A percentile compares a stretch with the other conserved stretches of the same genome.
phyloP scores from a whole-genome alignment of 2,797 vertebrate species.

The Kryptopterus vitreolus region DNA sequence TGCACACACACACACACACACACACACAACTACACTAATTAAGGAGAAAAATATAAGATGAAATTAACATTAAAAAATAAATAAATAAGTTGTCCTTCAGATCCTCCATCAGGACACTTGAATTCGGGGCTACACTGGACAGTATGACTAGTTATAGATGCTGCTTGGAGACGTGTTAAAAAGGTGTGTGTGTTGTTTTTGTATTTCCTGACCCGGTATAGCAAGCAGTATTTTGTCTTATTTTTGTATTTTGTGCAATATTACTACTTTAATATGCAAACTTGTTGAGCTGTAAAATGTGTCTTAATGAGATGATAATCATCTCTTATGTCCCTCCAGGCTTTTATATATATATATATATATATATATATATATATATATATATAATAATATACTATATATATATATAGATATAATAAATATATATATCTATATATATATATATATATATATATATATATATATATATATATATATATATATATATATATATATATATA shows the following conservation, averaged over 20 bases:
- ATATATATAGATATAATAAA: no score
- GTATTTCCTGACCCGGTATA: conserved; percentile 78
- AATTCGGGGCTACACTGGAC: conserved; percentile 76
- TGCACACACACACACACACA: background rate
- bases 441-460: no score
- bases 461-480: no score
- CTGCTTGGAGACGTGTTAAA: conserved; percentile 59
- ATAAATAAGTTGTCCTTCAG: conserved; percentile 51
- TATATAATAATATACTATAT: no score
- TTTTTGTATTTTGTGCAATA: conserved; percentile 96
- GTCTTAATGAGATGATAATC: conserved; percentile 66
- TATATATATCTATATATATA: no score
- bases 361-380: no score
- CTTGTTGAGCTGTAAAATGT: conserved; percentile 65
- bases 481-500: no score
- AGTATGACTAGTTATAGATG: conserved; percentile 40
- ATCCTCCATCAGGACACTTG: conserved; percentile 46
- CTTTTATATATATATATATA: no score
- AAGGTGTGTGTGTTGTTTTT: conserved; percentile 61
- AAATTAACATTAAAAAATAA: conserved; percentile 53
- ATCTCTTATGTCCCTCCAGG: conserved; percentile 23
- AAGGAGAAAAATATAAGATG: no score
- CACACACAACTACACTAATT: background rate
- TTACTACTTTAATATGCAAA: conserved; percentile 85
- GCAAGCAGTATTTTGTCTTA: conserved; percentile 84